phyloP scores from a whole-genome alignment of 2,113 vertebrate species.

The Catharus bicknelli region DNA sequence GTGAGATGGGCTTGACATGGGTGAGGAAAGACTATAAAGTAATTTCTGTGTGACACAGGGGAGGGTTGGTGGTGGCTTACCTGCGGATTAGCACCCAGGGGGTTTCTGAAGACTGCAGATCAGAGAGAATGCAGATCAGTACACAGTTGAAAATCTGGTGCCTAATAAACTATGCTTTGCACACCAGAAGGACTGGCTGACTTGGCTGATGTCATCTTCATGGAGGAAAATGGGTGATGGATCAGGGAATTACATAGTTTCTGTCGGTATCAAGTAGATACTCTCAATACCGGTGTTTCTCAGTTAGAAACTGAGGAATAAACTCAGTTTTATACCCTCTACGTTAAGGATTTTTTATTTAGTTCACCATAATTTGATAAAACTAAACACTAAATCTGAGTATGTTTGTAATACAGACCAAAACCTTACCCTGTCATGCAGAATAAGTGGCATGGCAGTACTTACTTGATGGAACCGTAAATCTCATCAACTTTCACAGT shows the following conservation, averaged over 20 bases:
- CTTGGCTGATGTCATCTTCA: background rate
- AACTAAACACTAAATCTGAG: background rate
- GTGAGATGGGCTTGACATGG: background rate
- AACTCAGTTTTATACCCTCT: background rate
- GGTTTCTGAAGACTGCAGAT: background rate
- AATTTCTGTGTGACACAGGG: background rate
- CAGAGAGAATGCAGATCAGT: background rate
- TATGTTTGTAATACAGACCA: background rate
- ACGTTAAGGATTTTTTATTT: background rate
- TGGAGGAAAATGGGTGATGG: background rate
- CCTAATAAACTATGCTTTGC: background rate
- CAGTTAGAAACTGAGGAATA: background rate
- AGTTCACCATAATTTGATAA: background rate
- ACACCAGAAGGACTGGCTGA: background rate
- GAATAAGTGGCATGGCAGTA: background rate
- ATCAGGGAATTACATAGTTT: fast-evolving
- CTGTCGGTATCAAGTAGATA: background rate
- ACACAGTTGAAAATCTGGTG: background rate
- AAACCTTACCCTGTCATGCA: background rate
- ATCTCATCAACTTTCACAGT: background rate
- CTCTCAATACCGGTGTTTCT: background rate
- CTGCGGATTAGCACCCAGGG: background rate
- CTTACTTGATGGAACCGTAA: background rate
- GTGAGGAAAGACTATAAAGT: background rate
- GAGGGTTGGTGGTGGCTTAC: background rate